Conservation (phyloP, 2,113 vertebrate genomes). For the Ictidomys tridecemlineatus region DNA sequence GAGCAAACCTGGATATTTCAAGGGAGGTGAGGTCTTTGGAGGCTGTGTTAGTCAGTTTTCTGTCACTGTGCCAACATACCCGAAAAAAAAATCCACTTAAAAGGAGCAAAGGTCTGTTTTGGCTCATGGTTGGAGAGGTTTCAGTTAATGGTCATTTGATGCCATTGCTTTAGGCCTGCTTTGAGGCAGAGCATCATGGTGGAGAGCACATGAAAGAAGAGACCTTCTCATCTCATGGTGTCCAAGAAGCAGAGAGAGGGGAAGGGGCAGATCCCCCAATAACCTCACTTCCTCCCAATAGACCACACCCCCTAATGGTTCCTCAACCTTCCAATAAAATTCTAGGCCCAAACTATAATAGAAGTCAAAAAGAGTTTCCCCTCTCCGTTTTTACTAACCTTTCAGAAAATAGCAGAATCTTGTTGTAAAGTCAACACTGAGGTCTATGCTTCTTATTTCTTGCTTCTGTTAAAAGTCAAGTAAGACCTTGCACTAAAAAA, state of each 20-base stretch:
- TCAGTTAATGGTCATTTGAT: background rate
- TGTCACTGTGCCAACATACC: background rate
- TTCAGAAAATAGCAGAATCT: background rate
- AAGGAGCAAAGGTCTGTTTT: background rate
- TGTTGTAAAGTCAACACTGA: background rate
- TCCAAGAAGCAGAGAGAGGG: background rate
- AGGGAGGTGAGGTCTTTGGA: background rate
- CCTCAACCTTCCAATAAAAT: background rate
- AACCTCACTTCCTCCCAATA: background rate
- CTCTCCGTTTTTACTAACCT: background rate
- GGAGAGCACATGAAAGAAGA: too few species aligned
- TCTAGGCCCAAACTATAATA: background rate
- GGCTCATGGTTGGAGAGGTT: background rate
- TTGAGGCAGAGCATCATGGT: background rate
- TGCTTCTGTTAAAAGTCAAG: background rate
- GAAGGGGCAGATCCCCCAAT: background rate
- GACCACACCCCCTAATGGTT: too few species aligned
- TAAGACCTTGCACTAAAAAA: background rate
- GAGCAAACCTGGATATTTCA: background rate
- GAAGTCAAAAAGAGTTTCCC: background rate
- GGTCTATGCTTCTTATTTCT: background rate
- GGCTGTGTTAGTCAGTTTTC: background rate
- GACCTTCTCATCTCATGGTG: background rate
- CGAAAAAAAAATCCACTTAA: background rate
- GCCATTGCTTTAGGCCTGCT: background rate